Percentiles rank a stretch among this genome's conserved stretches.
Evolutionary conservation across 2,888 invertebrate species (phyloP).

Genomic region (Drosophila cognata): DNA sequence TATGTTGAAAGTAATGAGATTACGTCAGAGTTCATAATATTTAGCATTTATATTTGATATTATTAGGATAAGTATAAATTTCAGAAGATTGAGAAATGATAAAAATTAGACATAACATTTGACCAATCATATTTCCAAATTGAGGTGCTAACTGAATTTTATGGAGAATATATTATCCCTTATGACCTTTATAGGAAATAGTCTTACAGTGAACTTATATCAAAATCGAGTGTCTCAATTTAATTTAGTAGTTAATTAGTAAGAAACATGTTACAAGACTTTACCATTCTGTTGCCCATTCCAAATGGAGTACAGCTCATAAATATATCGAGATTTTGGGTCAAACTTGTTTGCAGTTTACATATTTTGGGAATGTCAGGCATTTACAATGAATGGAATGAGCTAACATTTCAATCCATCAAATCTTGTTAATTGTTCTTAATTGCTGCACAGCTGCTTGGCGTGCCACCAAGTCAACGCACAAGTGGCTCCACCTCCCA

Average conservation of each 20-base stretch:
- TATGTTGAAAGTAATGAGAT: neutral
- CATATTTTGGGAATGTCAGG: conserved; percentile 21
- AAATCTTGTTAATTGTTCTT: conserved; percentile 72
- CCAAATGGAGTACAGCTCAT: neutral
- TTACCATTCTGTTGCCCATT: neutral
- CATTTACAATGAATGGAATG: conserved; percentile 31
- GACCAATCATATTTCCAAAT: neutral
- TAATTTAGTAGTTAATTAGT: neutral
- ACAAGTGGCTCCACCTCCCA: conserved; percentile 23
- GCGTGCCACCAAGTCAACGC: conserved; percentile 22
- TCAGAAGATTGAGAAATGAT: neutral
- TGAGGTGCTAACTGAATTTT: neutral
- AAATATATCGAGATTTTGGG: conserved; percentile 15
- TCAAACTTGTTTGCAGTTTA: conserved; percentile 21
- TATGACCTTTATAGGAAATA: neutral
- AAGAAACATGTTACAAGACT: neutral
- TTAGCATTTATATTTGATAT: neutral
- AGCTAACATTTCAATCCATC: conserved; percentile 63
- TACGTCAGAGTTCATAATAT: neutral
- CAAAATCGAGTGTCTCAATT: neutral
- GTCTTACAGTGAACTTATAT: neutral
- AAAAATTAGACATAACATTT: neutral
- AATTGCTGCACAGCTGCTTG: conserved; percentile 57
- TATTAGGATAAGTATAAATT: neutral
- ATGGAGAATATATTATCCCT: neutral